Evolutionary conservation across 64 coral and sea anemone species (phyloP), one percentile per base, ranked within the genome.

Genomic region (Montipora foliosa): DNA sequence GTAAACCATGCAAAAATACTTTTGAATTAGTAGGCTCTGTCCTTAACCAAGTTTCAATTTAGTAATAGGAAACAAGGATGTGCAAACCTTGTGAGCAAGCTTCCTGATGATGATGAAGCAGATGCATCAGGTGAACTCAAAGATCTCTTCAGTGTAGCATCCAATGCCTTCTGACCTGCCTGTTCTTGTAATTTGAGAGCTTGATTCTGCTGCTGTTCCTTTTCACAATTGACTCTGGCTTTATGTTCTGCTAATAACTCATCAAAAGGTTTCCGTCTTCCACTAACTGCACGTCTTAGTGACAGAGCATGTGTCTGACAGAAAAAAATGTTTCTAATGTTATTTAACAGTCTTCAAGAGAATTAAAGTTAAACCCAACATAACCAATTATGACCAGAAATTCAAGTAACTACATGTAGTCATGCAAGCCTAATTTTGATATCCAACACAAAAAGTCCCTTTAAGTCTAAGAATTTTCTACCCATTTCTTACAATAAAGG

Each of bases 241-340:
- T 96, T 96, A 10, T 99, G 97, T 79, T 99, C 95, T 6, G 95
- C 94, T 12, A 99, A 66, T 49, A 99, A 77, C 6, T 91, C 93
- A 86, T 99, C 97, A 90, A 99, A 99, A 76, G 90, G 82, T 89
- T 96, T 99, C 81, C 89, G 89, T 67, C 97, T 60, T 15, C 97
- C 97, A 73, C 89, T 92, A 13, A 99, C 97, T 81, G 95, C 95
- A 47, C 97, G 83, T 52, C 97, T 82, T 53, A 99, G 78, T 66
- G 97, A 99, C 60, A 99, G 81, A 15, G 97, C 97, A 99, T 99
- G 97, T 58, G 97, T 99, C 97, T 99, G 45, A 5, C 6, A 11
- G 53, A 57, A 57, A 59, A 47, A 71, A 8, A 24, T 71, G 17
- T 71, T 24, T 71, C 4, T 16, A 64, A 3, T 2, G 14, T 64